These are phyloP conservation scores for Cheilosia grossa DNA, from an alignment of 2,888 invertebrate species.

Conservation along the genomic window DNA sequence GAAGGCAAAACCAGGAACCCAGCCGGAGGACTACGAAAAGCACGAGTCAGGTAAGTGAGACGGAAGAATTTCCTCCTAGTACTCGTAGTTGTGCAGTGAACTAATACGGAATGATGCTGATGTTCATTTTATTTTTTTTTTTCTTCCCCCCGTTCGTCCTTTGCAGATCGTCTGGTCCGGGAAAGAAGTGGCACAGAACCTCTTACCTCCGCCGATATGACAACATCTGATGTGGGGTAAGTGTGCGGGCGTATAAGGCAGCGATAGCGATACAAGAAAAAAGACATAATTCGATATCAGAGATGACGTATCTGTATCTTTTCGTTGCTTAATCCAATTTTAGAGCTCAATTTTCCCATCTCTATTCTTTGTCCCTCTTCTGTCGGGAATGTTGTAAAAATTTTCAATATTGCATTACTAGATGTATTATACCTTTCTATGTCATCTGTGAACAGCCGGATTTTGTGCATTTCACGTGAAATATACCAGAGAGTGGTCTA, in stretches of 20 bases:
- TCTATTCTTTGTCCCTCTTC: constrained; percentile 4
- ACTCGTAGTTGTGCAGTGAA: constrained; percentile 14
- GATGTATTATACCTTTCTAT: not conserved
- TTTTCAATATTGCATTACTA: constrained; percentile 59
- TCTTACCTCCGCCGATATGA: constrained; percentile 83
- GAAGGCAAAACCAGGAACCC: constrained; percentile 91
- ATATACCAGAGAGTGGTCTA: constrained; percentile 7
- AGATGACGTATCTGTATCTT: constrained; percentile 65
- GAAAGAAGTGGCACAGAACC: constrained; percentile 82
- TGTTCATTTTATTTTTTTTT: constrained; percentile 10
- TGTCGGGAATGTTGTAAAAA: constrained; percentile 28
- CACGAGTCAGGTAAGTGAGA: constrained; percentile 82
- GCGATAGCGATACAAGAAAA: constrained; percentile 34
- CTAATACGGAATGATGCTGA: constrained; percentile 43
- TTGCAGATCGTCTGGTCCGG: constrained; percentile 81
- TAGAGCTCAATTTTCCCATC: constrained; percentile 58
- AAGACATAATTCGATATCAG: constrained; percentile 70
- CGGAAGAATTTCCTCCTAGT: not conserved
- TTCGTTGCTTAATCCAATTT: constrained; percentile 68
- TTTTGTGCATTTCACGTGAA: constrained; percentile 10
- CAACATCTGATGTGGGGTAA: constrained; percentile 80
- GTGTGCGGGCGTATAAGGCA: constrained; percentile 43
- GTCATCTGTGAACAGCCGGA: constrained; percentile 30
- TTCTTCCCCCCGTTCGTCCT: constrained; percentile 11
- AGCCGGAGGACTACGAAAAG: constrained; percentile 89